A percentile compares a stretch with the other conserved stretches of the same genome.
phyloP scores from a whole-genome alignment of 2,113 vertebrate species.

The mouse (Mus musculus) region DNA sequence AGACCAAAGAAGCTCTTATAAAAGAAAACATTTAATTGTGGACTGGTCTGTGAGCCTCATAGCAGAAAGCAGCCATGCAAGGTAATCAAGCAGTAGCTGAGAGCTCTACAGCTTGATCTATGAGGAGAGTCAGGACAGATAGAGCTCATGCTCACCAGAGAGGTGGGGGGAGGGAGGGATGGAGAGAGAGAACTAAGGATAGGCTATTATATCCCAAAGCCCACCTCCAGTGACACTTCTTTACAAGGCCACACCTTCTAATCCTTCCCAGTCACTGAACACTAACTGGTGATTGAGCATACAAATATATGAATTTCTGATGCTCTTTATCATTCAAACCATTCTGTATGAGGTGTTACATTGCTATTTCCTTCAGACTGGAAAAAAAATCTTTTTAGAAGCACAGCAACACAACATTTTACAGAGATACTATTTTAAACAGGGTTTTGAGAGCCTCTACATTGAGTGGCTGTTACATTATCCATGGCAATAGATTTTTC shows the following conservation, averaged over 20 bases:
- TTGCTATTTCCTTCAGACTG: neutral
- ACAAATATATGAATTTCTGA: neutral
- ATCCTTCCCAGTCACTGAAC: neutral
- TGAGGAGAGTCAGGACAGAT: neutral
- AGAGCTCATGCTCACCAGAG: neutral
- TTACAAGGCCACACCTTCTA: neutral
- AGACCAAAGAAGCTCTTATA: fast-evolving
- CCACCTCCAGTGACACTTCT: neutral
- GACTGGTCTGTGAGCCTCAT: no score
- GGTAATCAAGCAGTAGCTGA: neutral
- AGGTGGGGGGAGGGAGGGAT: no score
- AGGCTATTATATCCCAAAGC: neutral
- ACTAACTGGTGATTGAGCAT: neutral
- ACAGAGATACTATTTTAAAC: neutral
- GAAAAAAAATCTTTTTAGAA: no score
- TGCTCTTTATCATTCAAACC: neutral
- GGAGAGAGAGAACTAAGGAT: neutral
- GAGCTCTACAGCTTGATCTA: neutral
- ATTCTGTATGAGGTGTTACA: neutral
- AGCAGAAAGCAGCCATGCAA: neutral
- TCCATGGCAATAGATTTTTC: neutral
- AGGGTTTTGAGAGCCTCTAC: no score
- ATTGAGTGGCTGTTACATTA: neutral
- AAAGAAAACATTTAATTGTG: neutral
- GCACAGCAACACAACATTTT: neutral